Conservation (phyloP, 2,888 invertebrate species). For the Dendrolimus houi region DNA sequence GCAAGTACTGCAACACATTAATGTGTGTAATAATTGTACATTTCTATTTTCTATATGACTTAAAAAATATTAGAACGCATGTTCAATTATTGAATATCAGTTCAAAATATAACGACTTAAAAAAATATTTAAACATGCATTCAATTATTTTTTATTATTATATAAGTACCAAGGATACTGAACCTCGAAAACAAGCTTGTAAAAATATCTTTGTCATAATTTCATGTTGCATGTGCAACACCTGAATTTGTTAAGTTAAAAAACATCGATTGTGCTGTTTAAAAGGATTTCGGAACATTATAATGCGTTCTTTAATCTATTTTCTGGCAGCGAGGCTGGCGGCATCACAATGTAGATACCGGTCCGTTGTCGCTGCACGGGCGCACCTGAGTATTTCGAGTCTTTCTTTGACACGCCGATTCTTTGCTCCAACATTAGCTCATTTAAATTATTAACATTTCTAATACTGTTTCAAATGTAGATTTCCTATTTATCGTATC, state of each 20-base stretch:
- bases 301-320: conserved; percentile 64
- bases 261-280: conserved; percentile 48
- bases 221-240: conserved; percentile 8
- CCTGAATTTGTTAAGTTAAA: conserved; percentile 31
- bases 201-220: no score
- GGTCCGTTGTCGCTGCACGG: conserved; percentile 23
- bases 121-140: no score
- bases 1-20: no score
- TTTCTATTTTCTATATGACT: no score
- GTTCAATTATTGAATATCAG: no score
- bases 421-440: conserved; percentile 16
- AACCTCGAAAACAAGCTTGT: no score
- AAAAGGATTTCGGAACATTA: conserved; percentile 57
- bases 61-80: no score
- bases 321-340: conserved; percentile 32
- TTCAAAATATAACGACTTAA: no score
- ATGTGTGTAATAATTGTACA: no score
- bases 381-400: conserved; percentile 66
- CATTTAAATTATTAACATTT: conserved; percentile 9
- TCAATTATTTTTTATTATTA: no score
- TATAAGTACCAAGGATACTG: no score
- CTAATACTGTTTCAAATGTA: not conserved
- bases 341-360: conserved; percentile 46
- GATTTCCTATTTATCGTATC: not conserved
- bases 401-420: conserved; percentile 55